Percentiles rank a stretch among this genome's conserved stretches.
These are phyloP conservation scores for Glossophaga mutica DNA, from an alignment of 2,797 vertebrate genomes.

Conservation along the genomic window DNA sequence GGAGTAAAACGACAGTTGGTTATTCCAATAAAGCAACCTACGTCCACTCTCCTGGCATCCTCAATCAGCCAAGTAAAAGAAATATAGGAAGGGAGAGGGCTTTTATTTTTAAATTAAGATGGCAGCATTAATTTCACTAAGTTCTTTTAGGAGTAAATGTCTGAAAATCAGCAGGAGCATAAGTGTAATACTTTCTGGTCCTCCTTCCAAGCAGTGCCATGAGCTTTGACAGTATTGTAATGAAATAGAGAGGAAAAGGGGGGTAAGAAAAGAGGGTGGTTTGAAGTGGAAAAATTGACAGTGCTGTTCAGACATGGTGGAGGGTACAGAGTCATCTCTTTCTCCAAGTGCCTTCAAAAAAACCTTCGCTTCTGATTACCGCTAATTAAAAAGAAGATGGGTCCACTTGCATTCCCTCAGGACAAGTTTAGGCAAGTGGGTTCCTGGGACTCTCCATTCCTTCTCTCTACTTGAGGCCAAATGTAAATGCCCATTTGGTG, in stretches of 20 bases:
- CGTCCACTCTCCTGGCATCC: conserved; percentile 51
- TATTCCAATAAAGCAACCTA: conserved; percentile 57
- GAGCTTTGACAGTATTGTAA: conserved; percentile 80
- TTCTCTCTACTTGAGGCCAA: conserved; percentile 80
- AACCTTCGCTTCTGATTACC: conserved; percentile 78
- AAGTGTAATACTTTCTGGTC: conserved; percentile 69
- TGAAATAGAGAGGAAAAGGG: conserved; percentile 83
- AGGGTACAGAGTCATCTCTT: conserved; percentile 75
- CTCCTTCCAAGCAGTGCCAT: conserved; percentile 70
- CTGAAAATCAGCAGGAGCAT: conserved; percentile 57
- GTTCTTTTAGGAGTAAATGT: conserved; percentile 73
- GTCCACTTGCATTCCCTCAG: conserved; percentile 77
- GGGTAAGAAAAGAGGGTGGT: conserved; percentile 71
- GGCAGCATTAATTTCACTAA: conserved; percentile 73
- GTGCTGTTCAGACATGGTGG: conserved; percentile 76
- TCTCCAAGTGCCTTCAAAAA: conserved; percentile 76
- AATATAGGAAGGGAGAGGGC: conserved; percentile 36
- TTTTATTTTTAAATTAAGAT: conserved; percentile 71
- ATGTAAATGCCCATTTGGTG: conserved; percentile 74
- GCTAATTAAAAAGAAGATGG: conserved; percentile 84
- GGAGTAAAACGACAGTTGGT: conserved; percentile 60
- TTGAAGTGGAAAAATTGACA: conserved; percentile 84
- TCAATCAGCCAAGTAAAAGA: conserved; percentile 55
- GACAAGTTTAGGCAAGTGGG: conserved; percentile 80
- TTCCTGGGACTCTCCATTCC: conserved; percentile 78